phyloP scores from a whole-genome alignment of 1,140 invertebrate species.

The Drosophila kohkoa region DNA sequence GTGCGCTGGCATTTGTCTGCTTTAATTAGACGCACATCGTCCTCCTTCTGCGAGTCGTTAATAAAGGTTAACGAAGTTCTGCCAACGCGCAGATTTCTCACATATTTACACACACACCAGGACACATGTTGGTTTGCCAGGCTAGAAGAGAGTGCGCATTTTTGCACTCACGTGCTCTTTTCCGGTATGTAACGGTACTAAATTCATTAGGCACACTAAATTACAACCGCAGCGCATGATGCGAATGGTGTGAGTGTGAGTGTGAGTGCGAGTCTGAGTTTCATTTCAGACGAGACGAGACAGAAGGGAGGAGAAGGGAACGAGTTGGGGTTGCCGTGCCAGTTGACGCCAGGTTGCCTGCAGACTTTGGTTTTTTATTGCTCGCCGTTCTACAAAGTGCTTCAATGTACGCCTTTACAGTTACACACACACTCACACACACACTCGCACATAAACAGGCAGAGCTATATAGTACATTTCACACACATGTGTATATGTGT shows the following conservation, averaged over 20 bases:
- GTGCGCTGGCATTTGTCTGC: conserved; percentile 54
- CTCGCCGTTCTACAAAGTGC: conserved; percentile 31
- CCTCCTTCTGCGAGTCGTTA: conserved; percentile 54
- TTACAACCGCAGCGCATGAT: conserved; percentile 76
- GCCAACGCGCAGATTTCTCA: conserved; percentile 75
- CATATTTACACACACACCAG: conserved; percentile 57
- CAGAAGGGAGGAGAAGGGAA: not conserved
- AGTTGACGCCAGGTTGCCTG: conserved; percentile 32
- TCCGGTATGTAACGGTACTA: conserved; percentile 80
- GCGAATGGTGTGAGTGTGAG: conserved; percentile 1
- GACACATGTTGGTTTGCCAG: conserved; percentile 40
- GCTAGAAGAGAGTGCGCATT: conserved; percentile 69
- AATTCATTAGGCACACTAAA: conserved; percentile 83
- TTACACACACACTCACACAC: conserved; percentile 1
- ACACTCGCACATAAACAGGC: not conserved
- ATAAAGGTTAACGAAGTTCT: conserved; percentile 81
- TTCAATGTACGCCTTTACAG: conserved; percentile 55
- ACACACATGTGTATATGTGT: conserved; percentile 25
- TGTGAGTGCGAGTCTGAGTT: not conserved
- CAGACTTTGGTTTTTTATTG: conserved; percentile 53
- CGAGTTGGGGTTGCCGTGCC: conserved; percentile 20
- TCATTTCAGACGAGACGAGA: not conserved
- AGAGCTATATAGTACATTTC: conserved; percentile 1
- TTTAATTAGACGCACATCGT: conserved; percentile 69
- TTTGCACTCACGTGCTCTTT: conserved; percentile 77